A percentile compares a stretch with the other conserved stretches of the same genome.
Conservation (phyloP, 2,113 vertebrate genomes). For the Eonycteris spelaea region DNA sequence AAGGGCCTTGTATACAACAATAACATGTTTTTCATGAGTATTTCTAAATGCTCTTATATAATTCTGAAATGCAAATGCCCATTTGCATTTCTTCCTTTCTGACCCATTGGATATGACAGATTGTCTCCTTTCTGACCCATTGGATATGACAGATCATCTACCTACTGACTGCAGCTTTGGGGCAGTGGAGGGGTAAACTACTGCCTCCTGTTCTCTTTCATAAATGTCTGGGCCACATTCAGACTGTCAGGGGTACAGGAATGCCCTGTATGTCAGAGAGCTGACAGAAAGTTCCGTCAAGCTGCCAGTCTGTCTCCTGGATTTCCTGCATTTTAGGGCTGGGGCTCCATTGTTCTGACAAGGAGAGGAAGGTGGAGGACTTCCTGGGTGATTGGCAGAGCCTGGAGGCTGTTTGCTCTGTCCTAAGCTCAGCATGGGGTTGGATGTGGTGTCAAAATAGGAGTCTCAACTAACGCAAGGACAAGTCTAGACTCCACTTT, state of each 20-base stretch:
- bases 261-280: neutral
- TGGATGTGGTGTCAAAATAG: neutral
- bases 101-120: neutral
- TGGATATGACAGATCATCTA: neutral
- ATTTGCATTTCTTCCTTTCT: no score
- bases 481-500: neutral
- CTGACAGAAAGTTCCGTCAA: no score
- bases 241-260: neutral
- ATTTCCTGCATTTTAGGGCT: neutral
- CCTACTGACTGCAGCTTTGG: no score
- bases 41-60: neutral
- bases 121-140: no score
- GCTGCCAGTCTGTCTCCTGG: no score
- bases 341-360: neutral
- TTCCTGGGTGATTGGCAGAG: neutral
- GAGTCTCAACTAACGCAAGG: neutral
- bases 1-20: neutral
- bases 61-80: rapidly evolving
- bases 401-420: neutral
- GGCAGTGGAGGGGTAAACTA: neutral
- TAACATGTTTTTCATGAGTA: neutral
- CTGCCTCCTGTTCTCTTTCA: neutral
- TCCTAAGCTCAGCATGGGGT: neutral
- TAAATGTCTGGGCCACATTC: neutral
- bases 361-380: no score